A percentile compares a stretch with the other conserved stretches of the same genome.
Conservation (phyloP, 1,140 invertebrate species). For the Cydia strobilella region DNA sequence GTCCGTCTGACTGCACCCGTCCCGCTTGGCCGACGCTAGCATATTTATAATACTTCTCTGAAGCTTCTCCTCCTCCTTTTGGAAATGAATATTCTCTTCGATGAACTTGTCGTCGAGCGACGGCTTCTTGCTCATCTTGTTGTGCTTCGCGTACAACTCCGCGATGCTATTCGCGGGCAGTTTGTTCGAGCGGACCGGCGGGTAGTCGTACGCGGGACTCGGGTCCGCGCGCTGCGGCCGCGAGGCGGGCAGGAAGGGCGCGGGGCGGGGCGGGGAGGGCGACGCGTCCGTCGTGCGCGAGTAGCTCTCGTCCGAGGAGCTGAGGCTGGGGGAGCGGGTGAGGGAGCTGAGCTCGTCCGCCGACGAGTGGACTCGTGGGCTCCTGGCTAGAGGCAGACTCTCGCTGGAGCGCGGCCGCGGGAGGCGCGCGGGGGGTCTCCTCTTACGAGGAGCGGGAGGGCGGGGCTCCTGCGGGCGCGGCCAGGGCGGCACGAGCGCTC, state of each 20-base stretch:
- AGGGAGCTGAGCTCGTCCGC: conserved; percentile 90
- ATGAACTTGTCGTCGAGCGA: conserved; percentile 71
- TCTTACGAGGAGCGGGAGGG: conserved; percentile 63
- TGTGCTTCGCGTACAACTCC: conserved; percentile 71
- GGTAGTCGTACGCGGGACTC: conserved; percentile 66
- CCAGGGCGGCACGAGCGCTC: conserved; percentile 80
- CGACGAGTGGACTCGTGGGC: conserved; percentile 85
- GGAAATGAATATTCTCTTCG: conserved; percentile 63
- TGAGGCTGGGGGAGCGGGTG: conserved; percentile 88
- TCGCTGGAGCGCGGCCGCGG: conserved; percentile 84
- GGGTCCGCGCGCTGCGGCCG: conserved; percentile 53
- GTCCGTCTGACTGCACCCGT: conserved; percentile 84
- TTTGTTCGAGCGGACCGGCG: conserved; percentile 62
- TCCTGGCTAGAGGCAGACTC: conserved; percentile 81
- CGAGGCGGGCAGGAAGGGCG: conserved; percentile 78
- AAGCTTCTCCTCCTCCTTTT: conserved; percentile 77
- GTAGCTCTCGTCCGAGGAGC: conserved; percentile 90
- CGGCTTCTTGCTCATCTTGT: conserved; percentile 65
- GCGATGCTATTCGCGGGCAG: conserved; percentile 59
- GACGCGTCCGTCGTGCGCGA: conserved; percentile 86
- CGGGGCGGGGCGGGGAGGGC: conserved; percentile 80
- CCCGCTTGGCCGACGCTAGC: conserved; percentile 80
- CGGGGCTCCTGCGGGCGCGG: conserved; percentile 75
- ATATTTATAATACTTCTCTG: conserved; percentile 77
- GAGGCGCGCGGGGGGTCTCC: conserved; percentile 68